These are phyloP conservation scores for Rhynchomys soricoides DNA, from an alignment of 2,113 vertebrate genomes.

Conservation along the genomic window DNA sequence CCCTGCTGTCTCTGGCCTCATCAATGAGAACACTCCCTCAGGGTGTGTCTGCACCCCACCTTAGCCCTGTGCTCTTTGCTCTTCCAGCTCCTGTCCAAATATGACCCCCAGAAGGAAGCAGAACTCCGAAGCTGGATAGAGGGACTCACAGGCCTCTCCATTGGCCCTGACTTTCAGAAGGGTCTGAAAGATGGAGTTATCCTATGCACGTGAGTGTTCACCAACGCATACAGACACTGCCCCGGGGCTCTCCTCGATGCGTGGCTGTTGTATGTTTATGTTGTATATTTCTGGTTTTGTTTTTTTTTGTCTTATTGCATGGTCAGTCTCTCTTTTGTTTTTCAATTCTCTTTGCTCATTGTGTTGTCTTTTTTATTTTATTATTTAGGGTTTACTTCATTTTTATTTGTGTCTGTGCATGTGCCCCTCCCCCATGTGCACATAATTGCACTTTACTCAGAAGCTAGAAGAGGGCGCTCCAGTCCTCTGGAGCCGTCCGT, in stretches of 20 bases:
- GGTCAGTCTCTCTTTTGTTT: neutral
- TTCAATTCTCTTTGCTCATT: neutral
- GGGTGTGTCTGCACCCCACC: neutral
- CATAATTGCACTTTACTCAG: neutral
- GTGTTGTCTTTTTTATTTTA: neutral
- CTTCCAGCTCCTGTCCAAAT: constrained; percentile 94
- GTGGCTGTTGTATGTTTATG: neutral
- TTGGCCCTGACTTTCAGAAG: constrained; percentile 95
- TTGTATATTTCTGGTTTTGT: neutral
- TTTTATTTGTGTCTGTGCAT: neutral
- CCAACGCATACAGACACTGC: rapidly evolving
- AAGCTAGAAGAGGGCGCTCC: neutral
- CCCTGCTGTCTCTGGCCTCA: neutral
- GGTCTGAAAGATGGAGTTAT: constrained; percentile 93
- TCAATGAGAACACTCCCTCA: neutral
- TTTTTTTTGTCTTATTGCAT: neutral
- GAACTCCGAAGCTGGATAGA: constrained; percentile 95
- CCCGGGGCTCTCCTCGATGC: neutral
- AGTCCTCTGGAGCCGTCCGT: neutral
- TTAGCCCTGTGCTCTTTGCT: rapidly evolving
- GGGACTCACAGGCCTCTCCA: constrained; percentile 88
- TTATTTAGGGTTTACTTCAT: neutral
- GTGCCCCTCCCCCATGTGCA: neutral
- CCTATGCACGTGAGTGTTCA: constrained; percentile 94
- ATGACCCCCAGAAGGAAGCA: constrained; percentile 93